These are phyloP conservation scores for Andrena haemorrhoa DNA, from an alignment of 2,888 invertebrate genomes.

Conservation along the genomic window DNA sequence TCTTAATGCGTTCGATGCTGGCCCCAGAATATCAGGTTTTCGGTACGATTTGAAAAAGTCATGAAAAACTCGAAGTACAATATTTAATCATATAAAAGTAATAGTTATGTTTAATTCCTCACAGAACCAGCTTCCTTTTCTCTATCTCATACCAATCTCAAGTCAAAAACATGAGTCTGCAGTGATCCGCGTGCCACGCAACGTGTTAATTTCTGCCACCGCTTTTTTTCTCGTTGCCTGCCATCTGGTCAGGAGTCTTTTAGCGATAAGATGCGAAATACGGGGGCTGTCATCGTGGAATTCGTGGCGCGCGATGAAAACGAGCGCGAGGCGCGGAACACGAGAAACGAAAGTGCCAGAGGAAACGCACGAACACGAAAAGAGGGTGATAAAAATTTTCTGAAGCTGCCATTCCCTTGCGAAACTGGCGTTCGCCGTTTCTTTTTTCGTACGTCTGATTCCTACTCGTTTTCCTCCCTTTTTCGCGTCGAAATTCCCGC, in stretches of 20 bases:
- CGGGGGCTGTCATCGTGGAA: background rate
- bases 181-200: background rate
- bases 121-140: too few relatives aligned
- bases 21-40: too few relatives aligned
- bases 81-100: too few relatives aligned
- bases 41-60: too few relatives aligned
- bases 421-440: background rate
- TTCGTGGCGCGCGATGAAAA: background rate
- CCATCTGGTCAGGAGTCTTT: background rate
- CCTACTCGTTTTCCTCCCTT: background rate
- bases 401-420: constrained; percentile 21
- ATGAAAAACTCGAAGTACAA: too few relatives aligned
- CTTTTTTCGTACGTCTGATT: background rate
- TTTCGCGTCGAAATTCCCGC: constrained; percentile 25
- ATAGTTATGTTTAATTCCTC: too few relatives aligned
- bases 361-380: background rate
- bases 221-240: constrained; percentile 17
- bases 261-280: constrained; percentile 18
- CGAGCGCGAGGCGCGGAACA: background rate
- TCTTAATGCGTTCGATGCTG: background rate
- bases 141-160: background rate
- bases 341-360: background rate
- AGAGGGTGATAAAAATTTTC: constrained; percentile 47
- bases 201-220: background rate
- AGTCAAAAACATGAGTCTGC: background rate